Evolutionary conservation across 2,797 vertebrate genomes (phyloP).

Genomic region (Malurus splendens): DNA sequence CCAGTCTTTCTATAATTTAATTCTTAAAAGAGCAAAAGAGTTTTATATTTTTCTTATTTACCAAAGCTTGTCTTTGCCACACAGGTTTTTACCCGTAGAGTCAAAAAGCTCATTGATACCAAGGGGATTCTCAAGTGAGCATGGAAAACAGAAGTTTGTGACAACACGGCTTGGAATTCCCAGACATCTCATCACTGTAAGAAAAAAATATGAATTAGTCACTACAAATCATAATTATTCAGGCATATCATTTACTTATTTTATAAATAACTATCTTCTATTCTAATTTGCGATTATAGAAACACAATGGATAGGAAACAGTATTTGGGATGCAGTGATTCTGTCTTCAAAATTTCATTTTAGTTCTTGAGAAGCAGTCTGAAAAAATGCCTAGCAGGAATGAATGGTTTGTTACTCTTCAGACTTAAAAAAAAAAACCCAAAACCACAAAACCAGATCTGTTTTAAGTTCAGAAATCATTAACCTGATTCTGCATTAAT

Average conservation of each 20-base stretch:
- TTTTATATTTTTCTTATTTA: constrained; percentile 29
- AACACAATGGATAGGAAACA: background rate
- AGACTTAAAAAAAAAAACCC: accelerated
- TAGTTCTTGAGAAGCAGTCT: background rate
- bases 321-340: background rate
- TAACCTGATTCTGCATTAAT: background rate
- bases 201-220: background rate
- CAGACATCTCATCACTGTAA: constrained; percentile 78
- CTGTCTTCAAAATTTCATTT: background rate
- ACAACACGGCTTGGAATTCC: constrained; percentile 83
- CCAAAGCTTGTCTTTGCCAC: constrained; percentile 79
- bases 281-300: background rate
- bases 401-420: background rate
- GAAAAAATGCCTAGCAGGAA: background rate
- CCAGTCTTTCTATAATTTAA: background rate
- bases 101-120: constrained; percentile 73
- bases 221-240: background rate
- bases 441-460: background rate
- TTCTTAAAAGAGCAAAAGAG: background rate
- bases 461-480: background rate
- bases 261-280: background rate
- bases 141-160: constrained; percentile 80
- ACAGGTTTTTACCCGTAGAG: constrained; percentile 65
- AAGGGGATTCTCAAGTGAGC: constrained; percentile 77
- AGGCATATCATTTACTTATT: background rate